Percentiles rank a stretch among this genome's conserved stretches.
Conservation (phyloP, 2,113 vertebrate genomes). For the Melanerpes aurifrons region DNA sequence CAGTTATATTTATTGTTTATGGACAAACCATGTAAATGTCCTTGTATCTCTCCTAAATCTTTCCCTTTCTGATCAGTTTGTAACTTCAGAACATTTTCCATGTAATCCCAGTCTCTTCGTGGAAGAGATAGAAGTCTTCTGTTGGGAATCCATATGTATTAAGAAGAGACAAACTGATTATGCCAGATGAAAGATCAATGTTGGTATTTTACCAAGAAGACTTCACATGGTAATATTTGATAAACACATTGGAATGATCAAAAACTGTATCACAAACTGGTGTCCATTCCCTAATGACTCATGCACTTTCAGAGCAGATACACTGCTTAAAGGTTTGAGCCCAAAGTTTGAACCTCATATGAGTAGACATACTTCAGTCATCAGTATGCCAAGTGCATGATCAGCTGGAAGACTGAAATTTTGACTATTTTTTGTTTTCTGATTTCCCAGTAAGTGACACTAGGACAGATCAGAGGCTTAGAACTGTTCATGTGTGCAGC, state of each 20-base stretch:
- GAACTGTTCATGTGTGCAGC: neutral
- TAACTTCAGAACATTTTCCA: neutral
- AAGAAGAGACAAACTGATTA: neutral
- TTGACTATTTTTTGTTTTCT: neutral
- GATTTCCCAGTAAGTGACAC: neutral
- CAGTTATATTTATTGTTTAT: rapidly evolving
- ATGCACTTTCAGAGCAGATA: neutral
- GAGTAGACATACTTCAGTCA: neutral
- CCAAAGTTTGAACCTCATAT: neutral
- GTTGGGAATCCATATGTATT: rapidly evolving
- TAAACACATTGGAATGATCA: neutral
- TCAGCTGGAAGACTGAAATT: neutral
- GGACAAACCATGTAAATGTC: neutral
- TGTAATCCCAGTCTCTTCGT: neutral
- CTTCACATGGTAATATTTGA: neutral
- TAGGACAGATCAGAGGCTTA: neutral
- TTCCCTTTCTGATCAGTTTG: neutral
- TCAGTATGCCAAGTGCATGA: neutral
- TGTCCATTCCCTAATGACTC: neutral
- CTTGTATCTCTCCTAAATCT: neutral
- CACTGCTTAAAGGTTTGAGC: neutral
- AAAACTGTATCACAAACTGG: neutral
- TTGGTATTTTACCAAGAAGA: neutral
- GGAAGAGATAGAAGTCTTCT: neutral
- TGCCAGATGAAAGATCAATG: neutral